Conservation (phyloP, 2,888 invertebrate genomes). For the Pseudeuparius sepicola region DNA sequence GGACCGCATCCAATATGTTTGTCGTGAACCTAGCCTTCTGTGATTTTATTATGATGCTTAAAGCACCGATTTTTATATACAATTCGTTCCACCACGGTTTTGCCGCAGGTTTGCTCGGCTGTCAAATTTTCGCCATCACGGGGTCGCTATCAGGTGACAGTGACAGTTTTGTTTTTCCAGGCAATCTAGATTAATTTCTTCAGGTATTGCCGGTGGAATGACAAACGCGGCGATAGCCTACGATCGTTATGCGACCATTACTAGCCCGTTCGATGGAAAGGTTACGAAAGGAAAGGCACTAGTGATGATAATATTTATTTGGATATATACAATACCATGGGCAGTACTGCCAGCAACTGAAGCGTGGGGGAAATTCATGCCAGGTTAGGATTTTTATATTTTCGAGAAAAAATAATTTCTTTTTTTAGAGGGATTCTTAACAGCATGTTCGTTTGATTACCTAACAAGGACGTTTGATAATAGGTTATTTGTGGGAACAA, state of each 20-base stretch:
- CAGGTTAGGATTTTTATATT: conserved; percentile 44
- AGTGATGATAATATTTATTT: conserved; percentile 61
- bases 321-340: conserved; percentile 75
- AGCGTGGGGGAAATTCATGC: conserved; percentile 79
- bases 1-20: conserved; percentile 75
- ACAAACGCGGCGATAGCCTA: conserved; percentile 82
- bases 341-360: conserved; percentile 67
- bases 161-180: not conserved
- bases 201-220: conserved; percentile 38
- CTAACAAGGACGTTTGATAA: conserved; percentile 70
- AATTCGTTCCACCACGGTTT: conserved; percentile 73
- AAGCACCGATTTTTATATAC: conserved; percentile 76
- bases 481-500: conserved; percentile 62
- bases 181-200: not conserved
- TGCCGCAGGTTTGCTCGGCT: conserved; percentile 62
- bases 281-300: conserved; percentile 71
- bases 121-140: conserved; percentile 65
- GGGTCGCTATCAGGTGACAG: conserved; percentile 60
- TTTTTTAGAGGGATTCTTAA: conserved; percentile 75
- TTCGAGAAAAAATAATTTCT: not conserved
- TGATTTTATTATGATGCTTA: conserved; percentile 81
- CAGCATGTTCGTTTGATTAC: conserved; percentile 77
- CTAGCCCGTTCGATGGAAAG: conserved; percentile 73
- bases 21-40: conserved; percentile 74
- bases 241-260: conserved; percentile 71